Conservation (phyloP, 2,797 vertebrate genomes). For the Sebastes paucispinis region DNA sequence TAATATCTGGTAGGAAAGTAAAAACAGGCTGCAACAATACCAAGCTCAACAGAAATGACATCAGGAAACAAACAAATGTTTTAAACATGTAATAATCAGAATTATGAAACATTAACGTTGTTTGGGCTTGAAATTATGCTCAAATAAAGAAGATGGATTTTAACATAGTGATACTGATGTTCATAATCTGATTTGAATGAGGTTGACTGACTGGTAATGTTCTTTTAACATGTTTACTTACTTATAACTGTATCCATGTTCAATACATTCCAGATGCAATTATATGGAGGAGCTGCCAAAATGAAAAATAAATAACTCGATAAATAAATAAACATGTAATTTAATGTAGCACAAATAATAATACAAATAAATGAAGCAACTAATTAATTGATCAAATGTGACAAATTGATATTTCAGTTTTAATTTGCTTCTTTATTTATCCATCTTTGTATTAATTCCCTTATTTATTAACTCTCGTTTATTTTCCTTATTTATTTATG, state of each 20-base stretch:
- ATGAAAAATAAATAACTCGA: no score
- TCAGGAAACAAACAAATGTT: background rate
- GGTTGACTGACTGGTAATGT: background rate
- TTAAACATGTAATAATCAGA: background rate
- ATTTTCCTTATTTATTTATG: background rate
- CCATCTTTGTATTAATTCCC: no score
- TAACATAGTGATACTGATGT: background rate
- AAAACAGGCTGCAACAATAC: background rate
- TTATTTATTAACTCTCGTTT: no score
- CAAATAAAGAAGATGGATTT: background rate
- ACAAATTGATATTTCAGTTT: no score
- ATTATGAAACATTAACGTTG: background rate
- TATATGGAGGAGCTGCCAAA: no score
- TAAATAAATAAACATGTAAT: no score
- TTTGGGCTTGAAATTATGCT: background rate
- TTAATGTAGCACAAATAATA: no score
- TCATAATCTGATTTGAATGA: background rate
- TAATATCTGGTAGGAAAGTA: background rate
- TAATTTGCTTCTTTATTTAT: no score
- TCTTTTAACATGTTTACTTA: background rate
- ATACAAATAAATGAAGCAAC: fast-evolving
- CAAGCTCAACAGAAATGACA: background rate
- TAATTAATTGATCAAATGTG: no score
- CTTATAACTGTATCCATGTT: background rate
- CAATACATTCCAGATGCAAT: background rate